Evolutionary conservation across 1,140 invertebrate species (phyloP).

Genomic region (Sarcophaga peregrina): DNA sequence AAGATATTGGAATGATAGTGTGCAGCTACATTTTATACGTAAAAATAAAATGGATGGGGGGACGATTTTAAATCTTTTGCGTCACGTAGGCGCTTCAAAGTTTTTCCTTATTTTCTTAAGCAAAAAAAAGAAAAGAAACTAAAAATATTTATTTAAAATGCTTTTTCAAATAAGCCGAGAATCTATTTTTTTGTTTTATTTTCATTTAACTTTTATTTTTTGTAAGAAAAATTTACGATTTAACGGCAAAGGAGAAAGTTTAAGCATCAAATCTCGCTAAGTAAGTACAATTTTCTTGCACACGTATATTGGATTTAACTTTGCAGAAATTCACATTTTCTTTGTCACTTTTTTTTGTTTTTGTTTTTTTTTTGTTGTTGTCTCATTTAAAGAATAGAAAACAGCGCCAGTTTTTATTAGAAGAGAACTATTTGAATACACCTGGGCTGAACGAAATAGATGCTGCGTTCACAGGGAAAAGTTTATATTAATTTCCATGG

Average conservation of each 20-base stretch:
- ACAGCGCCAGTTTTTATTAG: too few relatives aligned
- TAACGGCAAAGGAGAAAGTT: slow-evolving; percentile 63
- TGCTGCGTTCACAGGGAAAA: too few relatives aligned
- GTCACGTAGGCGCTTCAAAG: slow-evolving; percentile 66
- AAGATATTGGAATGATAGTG: too few relatives aligned
- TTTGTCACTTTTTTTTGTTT: slow-evolving; percentile 46
- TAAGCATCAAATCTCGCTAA: slow-evolving; percentile 63
- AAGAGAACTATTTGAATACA: too few relatives aligned
- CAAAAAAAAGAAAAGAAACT: not conserved
- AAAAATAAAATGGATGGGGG: not conserved
- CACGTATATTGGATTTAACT: slow-evolving; percentile 62
- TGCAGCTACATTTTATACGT: too few relatives aligned
- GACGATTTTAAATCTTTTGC: slow-evolving; percentile 50
- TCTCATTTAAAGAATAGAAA: not conserved
- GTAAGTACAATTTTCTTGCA: slow-evolving; percentile 57
- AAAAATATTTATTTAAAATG: not conserved
- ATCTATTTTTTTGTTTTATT: slow-evolving; percentile 13
- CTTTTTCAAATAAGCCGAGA: not conserved
- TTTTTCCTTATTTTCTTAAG: slow-evolving; percentile 43
- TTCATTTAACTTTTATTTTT: not conserved
- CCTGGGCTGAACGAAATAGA: too few relatives aligned
- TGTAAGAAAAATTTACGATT: slow-evolving; percentile 62
- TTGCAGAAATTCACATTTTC: slow-evolving; percentile 51
- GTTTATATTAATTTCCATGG: too few relatives aligned
- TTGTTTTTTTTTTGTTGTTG: too few relatives aligned